Evolutionary conservation across 2,888 invertebrate species (phyloP).

Genomic region (Protophormia terraenovae): DNA sequence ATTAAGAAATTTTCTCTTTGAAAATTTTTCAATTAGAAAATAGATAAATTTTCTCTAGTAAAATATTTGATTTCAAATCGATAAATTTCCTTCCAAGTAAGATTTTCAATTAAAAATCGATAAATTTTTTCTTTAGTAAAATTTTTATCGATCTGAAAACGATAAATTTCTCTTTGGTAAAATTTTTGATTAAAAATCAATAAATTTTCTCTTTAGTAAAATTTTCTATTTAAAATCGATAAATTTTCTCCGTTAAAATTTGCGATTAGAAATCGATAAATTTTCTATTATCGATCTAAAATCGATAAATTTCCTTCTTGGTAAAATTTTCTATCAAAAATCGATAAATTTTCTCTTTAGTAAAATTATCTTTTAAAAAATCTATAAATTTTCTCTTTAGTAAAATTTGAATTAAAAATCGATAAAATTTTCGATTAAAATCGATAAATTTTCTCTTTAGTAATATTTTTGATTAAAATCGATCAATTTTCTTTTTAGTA

Average conservation of each 20-base stretch:
- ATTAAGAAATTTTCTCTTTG: not conserved
- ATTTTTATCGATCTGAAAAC: not conserved
- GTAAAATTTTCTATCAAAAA: too few species aligned
- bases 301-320: not conserved
- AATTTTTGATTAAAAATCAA: not conserved
- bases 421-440: not conserved
- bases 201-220: not conserved
- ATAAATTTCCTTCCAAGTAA: not conserved
- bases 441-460: not conserved
- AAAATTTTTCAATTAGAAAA: not conserved
- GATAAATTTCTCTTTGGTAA: not conserved
- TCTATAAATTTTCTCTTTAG: not conserved
- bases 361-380: not conserved
- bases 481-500: not conserved
- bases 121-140: not conserved
- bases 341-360: not conserved
- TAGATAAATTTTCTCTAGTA: not conserved
- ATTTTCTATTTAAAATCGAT: not conserved
- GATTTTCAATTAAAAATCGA: not conserved
- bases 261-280: not conserved
- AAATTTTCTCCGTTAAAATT: not conserved
- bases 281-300: not conserved
- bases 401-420: not conserved
- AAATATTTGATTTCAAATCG: not conserved
- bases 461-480: not conserved